Evolutionary conservation across 2,113 vertebrate species (phyloP), one percentile per base, ranked within the genome.

Genomic region (Bagarius yarrelli): DNA sequence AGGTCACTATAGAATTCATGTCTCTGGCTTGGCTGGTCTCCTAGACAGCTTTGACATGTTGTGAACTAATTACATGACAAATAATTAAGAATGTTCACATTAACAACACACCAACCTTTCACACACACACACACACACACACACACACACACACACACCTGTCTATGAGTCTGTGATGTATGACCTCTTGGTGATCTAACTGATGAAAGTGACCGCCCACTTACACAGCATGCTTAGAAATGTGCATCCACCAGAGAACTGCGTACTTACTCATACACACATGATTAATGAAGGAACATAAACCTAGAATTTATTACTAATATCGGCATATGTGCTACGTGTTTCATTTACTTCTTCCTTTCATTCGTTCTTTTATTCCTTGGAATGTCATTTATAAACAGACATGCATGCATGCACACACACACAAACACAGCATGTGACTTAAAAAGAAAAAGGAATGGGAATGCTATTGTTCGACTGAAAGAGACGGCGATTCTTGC

Each of bases 51-150:
- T 91, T 93, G 91, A 95, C 93, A 94, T 95, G 94, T 93, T 91
- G 93, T 92, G 90, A 95, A 93, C 95, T 95, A 94, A 95, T 96
- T 96, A 95, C 93, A 94, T 91, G 92, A 94, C 93, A 96, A 96
- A 95, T 95, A 95, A 97, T 95, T 94, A 94, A 95, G 93, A 91
- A 91, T 95, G 94, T 94, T 96, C 93, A 95, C 93, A 96, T 96
- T 94, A 27, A 32, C 63, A 6, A 12, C 0, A 27, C 34, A 27
- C 34, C 63, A 66, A 30, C 12, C 30, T 18, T 2, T 14, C 30
- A 66, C 30, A 66, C 30, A 80, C 64, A 64, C 32, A 61, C 25
- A 66, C 56, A 77, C 72, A 81, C 61, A 63, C 83, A 81, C 63
- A 59, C 66, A 76, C 78, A 76, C 63, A 76, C 64, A 76, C 63